These are phyloP conservation scores for Rousettus leschenaultii DNA, from an alignment of 2,113 vertebrate genomes.

Conservation along the genomic window DNA sequence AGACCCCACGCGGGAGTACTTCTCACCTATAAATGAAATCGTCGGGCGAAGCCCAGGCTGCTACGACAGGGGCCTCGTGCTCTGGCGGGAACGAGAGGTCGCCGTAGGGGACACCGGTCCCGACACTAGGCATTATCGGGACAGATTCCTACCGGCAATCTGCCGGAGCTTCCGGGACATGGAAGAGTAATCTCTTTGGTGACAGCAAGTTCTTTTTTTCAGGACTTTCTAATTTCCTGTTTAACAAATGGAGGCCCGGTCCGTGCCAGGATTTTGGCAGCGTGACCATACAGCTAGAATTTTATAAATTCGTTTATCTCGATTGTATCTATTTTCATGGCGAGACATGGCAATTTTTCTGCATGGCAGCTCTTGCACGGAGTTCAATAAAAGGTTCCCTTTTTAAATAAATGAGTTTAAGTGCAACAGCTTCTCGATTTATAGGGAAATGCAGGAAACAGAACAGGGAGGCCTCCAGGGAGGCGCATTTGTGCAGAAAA, in stretches of 20 bases:
- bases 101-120: neutral
- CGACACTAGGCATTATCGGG: neutral
- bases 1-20: rapidly evolving
- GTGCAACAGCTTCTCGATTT: neutral
- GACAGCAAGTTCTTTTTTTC: neutral
- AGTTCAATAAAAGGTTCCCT: neutral
- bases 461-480: neutral
- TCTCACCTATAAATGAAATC: neutral
- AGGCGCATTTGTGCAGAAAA: no score
- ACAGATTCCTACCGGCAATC: no score
- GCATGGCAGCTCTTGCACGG: no score
- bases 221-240: neutral
- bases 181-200: neutral
- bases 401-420: neutral
- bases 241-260: neutral
- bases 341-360: neutral
- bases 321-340: neutral
- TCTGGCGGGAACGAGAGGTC: no score
- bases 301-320: neutral
- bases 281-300: neutral
- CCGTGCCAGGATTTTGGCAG: neutral
- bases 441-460: neutral
- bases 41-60: neutral
- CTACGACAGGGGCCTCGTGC: neutral
- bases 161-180: neutral